Evolutionary conservation across 2,797 vertebrate genomes (phyloP).

Genomic region (Miichthys miiuy): DNA sequence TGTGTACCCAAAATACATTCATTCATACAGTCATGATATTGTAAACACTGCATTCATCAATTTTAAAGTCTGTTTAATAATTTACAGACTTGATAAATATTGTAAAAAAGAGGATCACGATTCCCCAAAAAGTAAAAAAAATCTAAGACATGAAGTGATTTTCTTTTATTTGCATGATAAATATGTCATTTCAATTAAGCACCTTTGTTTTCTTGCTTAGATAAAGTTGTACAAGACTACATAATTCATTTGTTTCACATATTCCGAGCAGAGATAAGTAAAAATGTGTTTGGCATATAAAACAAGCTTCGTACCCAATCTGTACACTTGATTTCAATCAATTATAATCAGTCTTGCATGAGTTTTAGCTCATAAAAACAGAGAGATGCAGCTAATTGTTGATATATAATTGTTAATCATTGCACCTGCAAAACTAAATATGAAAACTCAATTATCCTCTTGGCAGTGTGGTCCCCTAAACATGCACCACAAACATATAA

Average conservation of each 20-base stretch:
- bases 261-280: constrained; percentile 31
- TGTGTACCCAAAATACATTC: constrained; percentile 53
- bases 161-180: constrained; percentile 12
- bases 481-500: constrained; percentile 47
- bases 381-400: constrained; percentile 5
- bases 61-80: constrained; percentile 65
- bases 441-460: constrained; percentile 16
- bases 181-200: constrained; percentile 11
- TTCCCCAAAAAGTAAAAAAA: not conserved
- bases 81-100: constrained; percentile 57
- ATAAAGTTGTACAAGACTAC: not conserved
- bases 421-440: constrained; percentile 32
- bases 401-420: not conserved
- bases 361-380: not conserved
- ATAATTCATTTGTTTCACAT: constrained; percentile 26
- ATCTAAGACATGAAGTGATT: constrained; percentile 13
- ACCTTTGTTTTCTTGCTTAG: constrained; percentile 4
- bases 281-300: constrained; percentile 52
- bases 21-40: constrained; percentile 62
- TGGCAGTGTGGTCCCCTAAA: constrained; percentile 24
- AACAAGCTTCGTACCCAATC: constrained; percentile 6
- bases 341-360: constrained; percentile 4
- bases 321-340: constrained; percentile 8
- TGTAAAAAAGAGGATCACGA: constrained; percentile 29
- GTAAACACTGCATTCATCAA: constrained; percentile 71